phyloP scores from a whole-genome alignment of 1,140 invertebrate species.

The Arctopsyche grandis region DNA sequence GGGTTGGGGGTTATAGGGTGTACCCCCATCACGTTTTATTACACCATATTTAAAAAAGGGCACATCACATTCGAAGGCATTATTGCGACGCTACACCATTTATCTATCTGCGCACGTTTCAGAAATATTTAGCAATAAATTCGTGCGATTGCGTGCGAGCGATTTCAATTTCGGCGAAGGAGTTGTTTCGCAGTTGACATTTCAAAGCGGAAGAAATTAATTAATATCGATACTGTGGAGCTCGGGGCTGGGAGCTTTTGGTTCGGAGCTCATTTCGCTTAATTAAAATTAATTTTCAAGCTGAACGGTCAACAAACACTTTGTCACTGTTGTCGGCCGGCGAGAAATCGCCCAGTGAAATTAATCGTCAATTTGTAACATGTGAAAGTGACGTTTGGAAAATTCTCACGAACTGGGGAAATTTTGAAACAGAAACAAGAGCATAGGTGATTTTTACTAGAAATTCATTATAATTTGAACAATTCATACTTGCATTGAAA shows the following conservation, averaged over 20 bases:
- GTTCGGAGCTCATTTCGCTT: slow-evolving; percentile 7
- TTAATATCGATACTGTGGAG: not conserved
- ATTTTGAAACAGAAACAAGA: no score
- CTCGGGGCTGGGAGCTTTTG: not conserved
- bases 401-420: not conserved
- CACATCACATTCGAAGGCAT: slow-evolving; percentile 41
- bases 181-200: not conserved
- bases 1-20: not conserved
- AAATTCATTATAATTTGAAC: no score
- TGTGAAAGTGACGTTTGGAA: not conserved
- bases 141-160: slow-evolving; percentile 11
- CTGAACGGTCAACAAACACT: slow-evolving; percentile 22
- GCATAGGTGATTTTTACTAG: no score
- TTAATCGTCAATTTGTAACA: slow-evolving; percentile 13
- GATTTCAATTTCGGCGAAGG: not conserved
- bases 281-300: slow-evolving; percentile 22
- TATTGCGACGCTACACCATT: not conserved
- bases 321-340: slow-evolving; percentile 6
- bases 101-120: slow-evolving; percentile 29
- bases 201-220: slow-evolving; percentile 22
- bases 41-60: slow-evolving; percentile 40
- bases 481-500: no score
- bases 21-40: slow-evolving; percentile 45
- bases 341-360: not conserved
- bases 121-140: slow-evolving; percentile 40